Evolutionary conservation across 64 coral and sea anemone genomes (phyloP), one percentile per base, ranked within the genome.

Genomic region (Catalaphyllia jardinei): DNA sequence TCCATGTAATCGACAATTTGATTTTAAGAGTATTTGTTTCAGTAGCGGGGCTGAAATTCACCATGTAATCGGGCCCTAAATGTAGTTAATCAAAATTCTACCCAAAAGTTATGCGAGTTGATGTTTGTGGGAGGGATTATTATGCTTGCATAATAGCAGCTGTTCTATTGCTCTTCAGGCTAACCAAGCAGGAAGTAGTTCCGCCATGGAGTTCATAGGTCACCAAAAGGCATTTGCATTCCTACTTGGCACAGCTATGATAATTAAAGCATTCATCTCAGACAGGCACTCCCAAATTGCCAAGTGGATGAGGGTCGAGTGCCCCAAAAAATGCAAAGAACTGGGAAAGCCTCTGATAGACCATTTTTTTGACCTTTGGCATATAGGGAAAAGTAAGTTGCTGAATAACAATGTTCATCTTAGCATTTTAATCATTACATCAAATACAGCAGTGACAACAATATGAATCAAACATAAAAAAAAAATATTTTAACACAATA

Each of bases 281-380:
- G 87, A 89, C 10, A 25, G 87, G 0, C 87, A 89, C 75, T 24
- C 87, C 10, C 60, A 67, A 77, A 89, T 77, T 77, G 87, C 87
- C 1, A 89, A 89, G 62, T 89, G 87, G 87, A 89, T 69, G 74
- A 78, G 31, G 18, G 87, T n/a, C 4, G 87, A 89, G 20, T 89
- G 63, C 10, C 87, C 87, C 0, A 62, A 55, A 19, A 31, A 33
- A 24, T 89, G 87, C 51, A 89, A 22, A 59, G 74, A 60, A n/a
- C 60, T 89, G 8, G 87, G 87, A 31, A 89, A 89, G 29, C 87
- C 87, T 51, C 16, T 89, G 20, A 67, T 88, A 10, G 65, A 88
- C 67, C 86, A 88, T 29, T 88, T 87, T 27, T 88, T 76, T 77
- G 86, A 88, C 74, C 86, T 88, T 59, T 88, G 86, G 86, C 86